These are phyloP conservation scores for Xanthia icteritia DNA, from an alignment of 2,888 invertebrate genomes.

Conservation along the genomic window DNA sequence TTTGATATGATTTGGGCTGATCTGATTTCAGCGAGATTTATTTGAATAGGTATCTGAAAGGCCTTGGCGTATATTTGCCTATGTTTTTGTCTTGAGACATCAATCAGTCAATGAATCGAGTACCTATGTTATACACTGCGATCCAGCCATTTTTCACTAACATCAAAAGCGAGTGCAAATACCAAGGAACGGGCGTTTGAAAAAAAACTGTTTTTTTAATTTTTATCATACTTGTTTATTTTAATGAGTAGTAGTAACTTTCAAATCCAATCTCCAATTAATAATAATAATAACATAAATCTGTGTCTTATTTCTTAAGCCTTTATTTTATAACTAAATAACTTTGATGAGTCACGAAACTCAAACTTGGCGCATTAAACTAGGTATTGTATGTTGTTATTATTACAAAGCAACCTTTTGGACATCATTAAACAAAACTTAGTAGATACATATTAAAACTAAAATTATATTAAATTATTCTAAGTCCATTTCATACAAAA, in stretches of 20 bases:
- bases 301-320: conserved; percentile 56
- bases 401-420: conserved; percentile 50
- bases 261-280: conserved; percentile 56
- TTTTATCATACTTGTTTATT: conserved; percentile 54
- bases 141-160: not conserved
- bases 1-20: not conserved
- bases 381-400: conserved; percentile 58
- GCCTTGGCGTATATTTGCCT: not conserved
- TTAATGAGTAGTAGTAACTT: conserved; percentile 53
- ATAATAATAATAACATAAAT: conserved; percentile 64
- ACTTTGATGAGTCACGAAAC: conserved; percentile 31
- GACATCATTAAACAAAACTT: conserved; percentile 54
- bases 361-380: conserved; percentile 37
- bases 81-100: not conserved
- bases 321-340: conserved; percentile 49
- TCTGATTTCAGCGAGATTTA: not conserved
- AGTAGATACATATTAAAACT: conserved; percentile 58
- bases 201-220: conserved; percentile 26
- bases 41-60: conserved; percentile 2
- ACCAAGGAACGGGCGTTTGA: not conserved
- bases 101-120: not conserved
- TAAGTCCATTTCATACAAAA: conserved; percentile 88
- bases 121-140: too few relatives aligned
- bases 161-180: not conserved
- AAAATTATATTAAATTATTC: conserved; percentile 61